Evolutionary conservation across 2,113 vertebrate genomes (phyloP).

Genomic region (Mus musculus): DNA sequence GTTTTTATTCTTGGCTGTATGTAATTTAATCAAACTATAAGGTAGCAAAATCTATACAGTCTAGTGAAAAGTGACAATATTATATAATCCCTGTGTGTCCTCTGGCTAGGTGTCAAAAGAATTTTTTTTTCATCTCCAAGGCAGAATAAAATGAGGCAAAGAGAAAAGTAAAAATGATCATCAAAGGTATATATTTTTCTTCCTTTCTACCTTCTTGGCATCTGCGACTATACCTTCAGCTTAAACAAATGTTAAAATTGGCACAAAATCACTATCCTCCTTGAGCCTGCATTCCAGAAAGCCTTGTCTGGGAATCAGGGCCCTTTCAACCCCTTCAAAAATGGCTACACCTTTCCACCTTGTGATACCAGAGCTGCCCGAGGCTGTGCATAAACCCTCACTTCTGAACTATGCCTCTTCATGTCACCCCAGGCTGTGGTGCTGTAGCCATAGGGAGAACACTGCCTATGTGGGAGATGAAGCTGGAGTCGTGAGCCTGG

Average conservation of each 20-base stretch:
- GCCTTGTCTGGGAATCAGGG: slow-evolving; percentile 25
- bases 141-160: slow-evolving; percentile 44
- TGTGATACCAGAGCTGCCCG: background rate
- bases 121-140: slow-evolving; percentile 20
- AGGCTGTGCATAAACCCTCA: background rate
- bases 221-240: slow-evolving; percentile 19
- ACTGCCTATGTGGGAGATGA: background rate
- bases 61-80: background rate
- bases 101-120: slow-evolving; percentile 24
- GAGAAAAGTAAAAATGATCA: slow-evolving; percentile 15
- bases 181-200: slow-evolving; percentile 16
- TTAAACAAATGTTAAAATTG: slow-evolving; percentile 41
- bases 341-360: background rate
- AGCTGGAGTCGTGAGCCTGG: background rate
- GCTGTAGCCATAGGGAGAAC: background rate
- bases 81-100: background rate
- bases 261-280: slow-evolving; percentile 50
- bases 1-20: background rate
- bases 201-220: background rate
- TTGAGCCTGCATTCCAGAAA: slow-evolving; percentile 18
- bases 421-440: background rate
- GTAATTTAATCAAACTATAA: slow-evolving; percentile 1
- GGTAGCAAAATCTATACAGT: slow-evolving; percentile 23
- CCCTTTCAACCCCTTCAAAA: slow-evolving; percentile 55
- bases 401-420: slow-evolving; percentile 50